phyloP scores from a whole-genome alignment of 1,140 invertebrate species.

The Maconellicoccus hirsutus region DNA sequence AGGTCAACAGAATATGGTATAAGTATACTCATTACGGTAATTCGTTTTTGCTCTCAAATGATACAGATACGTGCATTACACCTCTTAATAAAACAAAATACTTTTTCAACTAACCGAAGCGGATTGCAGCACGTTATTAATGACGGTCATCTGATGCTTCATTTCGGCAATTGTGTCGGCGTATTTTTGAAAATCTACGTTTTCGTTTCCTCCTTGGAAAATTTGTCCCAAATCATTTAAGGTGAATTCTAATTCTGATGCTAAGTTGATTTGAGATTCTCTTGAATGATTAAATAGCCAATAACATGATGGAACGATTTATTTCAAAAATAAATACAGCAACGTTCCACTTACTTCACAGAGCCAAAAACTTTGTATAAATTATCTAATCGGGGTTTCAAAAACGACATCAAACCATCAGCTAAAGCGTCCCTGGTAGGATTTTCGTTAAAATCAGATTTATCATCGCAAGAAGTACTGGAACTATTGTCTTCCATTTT shows the following conservation, averaged over 20 bases:
- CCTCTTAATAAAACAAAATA: too few relatives aligned
- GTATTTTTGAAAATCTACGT: conserved; percentile 75
- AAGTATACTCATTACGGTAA: too few relatives aligned
- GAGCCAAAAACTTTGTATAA: conserved; percentile 76
- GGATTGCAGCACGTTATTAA: conserved; percentile 76
- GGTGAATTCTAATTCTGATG: conserved; percentile 72
- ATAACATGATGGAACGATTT: too few relatives aligned
- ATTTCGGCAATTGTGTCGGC: conserved; percentile 80
- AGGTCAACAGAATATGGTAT: too few relatives aligned
- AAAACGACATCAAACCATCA: conserved; percentile 74
- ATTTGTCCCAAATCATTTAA: conserved; percentile 70
- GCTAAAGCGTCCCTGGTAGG: conserved; percentile 78
- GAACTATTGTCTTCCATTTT: conserved; percentile 42
- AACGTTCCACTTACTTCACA: conserved; percentile 51
- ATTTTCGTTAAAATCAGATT: conserved; percentile 77
- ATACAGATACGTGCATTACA: too few relatives aligned
- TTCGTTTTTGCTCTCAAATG: too few relatives aligned
- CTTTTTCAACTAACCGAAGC: conserved; percentile 56
- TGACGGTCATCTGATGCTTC: conserved; percentile 73
- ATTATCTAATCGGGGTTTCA: conserved; percentile 83
- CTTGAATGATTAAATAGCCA: too few relatives aligned
- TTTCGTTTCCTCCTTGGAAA: conserved; percentile 56
- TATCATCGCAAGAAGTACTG: conserved; percentile 75
- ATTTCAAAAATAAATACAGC: conserved; percentile 23
- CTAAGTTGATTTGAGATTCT: conserved; percentile 75